Conservation (phyloP, 37 sponge, comb jelly and placozoan species). For the Mnemiopsis leidyi region DNA sequence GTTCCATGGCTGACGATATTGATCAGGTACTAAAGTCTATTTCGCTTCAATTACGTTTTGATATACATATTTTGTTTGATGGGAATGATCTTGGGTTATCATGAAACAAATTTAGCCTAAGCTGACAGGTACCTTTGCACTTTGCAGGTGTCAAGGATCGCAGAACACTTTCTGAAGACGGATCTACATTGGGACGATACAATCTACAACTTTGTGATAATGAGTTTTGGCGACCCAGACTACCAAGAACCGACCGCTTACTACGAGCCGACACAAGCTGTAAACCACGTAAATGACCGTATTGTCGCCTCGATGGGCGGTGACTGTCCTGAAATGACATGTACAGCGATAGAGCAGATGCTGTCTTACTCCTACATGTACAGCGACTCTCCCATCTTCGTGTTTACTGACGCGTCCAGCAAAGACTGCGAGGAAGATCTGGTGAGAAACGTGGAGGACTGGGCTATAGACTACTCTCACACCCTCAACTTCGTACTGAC, state of each 20-base stretch:
- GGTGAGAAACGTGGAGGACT: background rate
- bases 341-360: background rate
- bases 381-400: background rate
- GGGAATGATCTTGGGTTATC: background rate
- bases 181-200: background rate
- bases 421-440: background rate
- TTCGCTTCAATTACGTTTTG: no score
- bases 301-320: conserved; percentile 24
- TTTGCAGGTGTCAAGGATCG: background rate
- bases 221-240: conserved; percentile 29
- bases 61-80: no score
- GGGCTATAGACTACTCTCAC: background rate
- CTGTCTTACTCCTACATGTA: background rate
- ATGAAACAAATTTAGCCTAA: background rate
- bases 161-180: background rate
- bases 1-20: conserved; percentile 44
- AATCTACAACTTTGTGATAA: background rate
- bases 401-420: conserved; percentile 52
- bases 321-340: conserved; percentile 43
- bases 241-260: conserved; percentile 1
- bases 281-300: background rate
- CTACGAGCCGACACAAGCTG: background rate
- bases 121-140: no score
- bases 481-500: conserved; percentile 32
- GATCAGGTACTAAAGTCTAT: conserved; percentile 56